Conservation (phyloP, 2,888 invertebrate genomes). For the Limnephilus marmoratus region DNA sequence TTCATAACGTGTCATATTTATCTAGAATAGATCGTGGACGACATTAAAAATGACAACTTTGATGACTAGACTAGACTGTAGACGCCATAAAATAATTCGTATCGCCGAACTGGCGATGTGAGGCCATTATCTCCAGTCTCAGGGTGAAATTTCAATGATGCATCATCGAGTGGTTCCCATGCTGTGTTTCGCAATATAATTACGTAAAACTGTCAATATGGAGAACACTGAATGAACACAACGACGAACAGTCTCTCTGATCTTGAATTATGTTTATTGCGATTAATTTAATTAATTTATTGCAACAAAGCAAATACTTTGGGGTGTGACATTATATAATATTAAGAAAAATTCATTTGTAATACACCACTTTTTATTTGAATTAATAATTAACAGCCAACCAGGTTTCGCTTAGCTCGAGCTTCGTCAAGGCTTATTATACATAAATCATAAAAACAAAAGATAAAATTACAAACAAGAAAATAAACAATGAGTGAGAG, state of each 20-base stretch:
- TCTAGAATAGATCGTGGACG: background rate
- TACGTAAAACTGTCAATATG: background rate
- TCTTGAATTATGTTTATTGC: background rate
- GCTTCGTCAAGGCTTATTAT: too few relatives aligned
- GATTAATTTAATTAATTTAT: background rate
- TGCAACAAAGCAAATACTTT: too few relatives aligned
- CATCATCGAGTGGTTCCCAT: background rate
- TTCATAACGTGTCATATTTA: background rate
- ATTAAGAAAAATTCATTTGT: too few relatives aligned
- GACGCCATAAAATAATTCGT: background rate
- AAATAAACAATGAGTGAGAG: too few relatives aligned
- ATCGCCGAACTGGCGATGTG: background rate
- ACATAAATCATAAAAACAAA: too few relatives aligned
- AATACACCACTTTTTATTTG: too few relatives aligned
- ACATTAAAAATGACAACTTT: background rate
- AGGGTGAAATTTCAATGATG: background rate
- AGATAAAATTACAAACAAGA: too few relatives aligned
- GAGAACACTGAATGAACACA: background rate
- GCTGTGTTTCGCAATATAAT: background rate
- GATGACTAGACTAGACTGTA: background rate
- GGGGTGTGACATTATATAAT: too few relatives aligned
- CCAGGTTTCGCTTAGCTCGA: too few relatives aligned
- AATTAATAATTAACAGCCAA: too few relatives aligned
- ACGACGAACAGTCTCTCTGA: background rate
- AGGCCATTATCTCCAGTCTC: background rate